phyloP scores from a whole-genome alignment of 2,113 vertebrate genomes.

The Bambusicola thoracicus region DNA sequence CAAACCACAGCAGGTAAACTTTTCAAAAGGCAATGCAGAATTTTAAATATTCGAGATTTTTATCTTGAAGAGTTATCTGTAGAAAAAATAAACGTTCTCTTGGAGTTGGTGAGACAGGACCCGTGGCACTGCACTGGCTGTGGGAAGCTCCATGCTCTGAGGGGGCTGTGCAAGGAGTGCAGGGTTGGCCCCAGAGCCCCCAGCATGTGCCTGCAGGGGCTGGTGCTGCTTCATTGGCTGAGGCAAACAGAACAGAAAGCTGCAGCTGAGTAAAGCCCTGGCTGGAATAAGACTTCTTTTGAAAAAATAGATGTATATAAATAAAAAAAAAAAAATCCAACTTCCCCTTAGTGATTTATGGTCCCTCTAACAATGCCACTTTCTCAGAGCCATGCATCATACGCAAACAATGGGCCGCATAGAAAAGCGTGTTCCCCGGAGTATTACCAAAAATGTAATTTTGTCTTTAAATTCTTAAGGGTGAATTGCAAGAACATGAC shows the following conservation, averaged over 20 bases:
- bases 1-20: conserved; percentile 42
- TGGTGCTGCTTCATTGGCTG: not conserved
- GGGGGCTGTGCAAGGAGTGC: not conserved
- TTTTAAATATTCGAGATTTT: conserved; percentile 7
- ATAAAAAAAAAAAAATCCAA: not conserved
- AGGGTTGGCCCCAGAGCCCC: not conserved
- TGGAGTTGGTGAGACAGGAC: not conserved
- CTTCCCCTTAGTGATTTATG: conserved; percentile 67
- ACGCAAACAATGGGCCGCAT: conserved; percentile 74
- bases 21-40: not conserved
- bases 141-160: not conserved
- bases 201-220: rapidly evolving
- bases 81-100: conserved; percentile 29
- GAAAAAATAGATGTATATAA: not conserved
- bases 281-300: conserved; percentile 24
- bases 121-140: not conserved
- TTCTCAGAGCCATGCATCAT: conserved; percentile 72
- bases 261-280: conserved; percentile 16
- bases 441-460: conserved; percentile 79
- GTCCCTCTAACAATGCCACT: conserved; percentile 73
- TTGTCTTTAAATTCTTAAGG: conserved; percentile 79
- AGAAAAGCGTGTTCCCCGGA: conserved; percentile 68
- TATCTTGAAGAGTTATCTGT: not conserved
- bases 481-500: conserved; percentile 81
- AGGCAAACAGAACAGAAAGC: conserved; percentile 11